Evolutionary conservation across 2,797 vertebrate species (phyloP), one percentile per base, ranked within the genome.

Genomic region (Astyanax mexicanus): DNA sequence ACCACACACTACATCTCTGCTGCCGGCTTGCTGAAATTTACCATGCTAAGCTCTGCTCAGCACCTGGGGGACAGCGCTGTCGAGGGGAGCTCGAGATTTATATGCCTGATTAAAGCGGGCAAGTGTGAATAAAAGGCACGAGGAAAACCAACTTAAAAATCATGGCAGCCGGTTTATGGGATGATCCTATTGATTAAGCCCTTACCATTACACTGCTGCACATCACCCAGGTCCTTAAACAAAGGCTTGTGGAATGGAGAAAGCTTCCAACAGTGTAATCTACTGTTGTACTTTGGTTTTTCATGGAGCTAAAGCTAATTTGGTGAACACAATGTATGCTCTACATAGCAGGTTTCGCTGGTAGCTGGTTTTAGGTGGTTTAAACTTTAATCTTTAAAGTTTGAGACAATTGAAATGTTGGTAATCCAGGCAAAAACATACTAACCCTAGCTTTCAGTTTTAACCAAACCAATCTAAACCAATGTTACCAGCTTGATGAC

Each of bases 81-180:
- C 51, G 17, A 40, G 82, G 84, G 5, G 60, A 81, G 79, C 67
- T 13, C 13, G 49, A 90, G 85, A 93, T 93, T 91, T 90, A 91
- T 86, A 71, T 72, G 75, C 74, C 86, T 91, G 92, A 93, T 93
- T 92, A 93, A 92, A 91, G 89, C 87, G 89, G 83, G 85, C 83
- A 78, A 80, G 85, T 88, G 86, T 89, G 89, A 90, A 87, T 83
- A 89, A 91, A 83, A 88, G 86, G 85, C 86, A 86, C 79, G 49
- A 81, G 81, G 87, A 82, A 84, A 88, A 88, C 91, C 85, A 82
- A 80, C 55, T 76, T 79, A 85, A 87, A 77, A 88, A 88, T 74
- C 79, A 67, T 74, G 69, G 72, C 84, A 45, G 64, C 71, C 69
- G 73, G 87, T 90, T 90, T 83, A 84, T 69, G 81, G 74, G 71